Base-by-base conservation (phyloP, 2,113 vertebrate species). In the Leptodactylus fuscus region DNA sequence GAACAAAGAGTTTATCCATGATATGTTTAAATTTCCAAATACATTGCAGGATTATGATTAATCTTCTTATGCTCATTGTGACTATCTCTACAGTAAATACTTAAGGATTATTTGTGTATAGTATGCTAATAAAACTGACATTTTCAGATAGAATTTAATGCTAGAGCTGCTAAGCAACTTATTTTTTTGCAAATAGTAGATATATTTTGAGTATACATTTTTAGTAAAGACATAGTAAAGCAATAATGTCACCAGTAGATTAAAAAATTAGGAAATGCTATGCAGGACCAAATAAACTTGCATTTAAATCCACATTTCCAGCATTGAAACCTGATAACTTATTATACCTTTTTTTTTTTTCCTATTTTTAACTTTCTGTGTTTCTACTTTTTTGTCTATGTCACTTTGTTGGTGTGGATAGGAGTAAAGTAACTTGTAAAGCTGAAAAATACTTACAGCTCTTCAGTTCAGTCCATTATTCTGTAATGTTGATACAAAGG, bases 1-100 rank as follows among this genome's bases (percentile, higher is more conserved):
- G 65, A 65, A 82, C 67, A 82, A 82, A 73, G 69, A 55, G 67
- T 83, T 82, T 83, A 75, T 83, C 55, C 82, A 75, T 60, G 38
- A 58, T 74, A 75, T 44, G 53, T 62, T 83, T 70, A 71, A 82
- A 82, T 69, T 75, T 73, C 36, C 38, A 75, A 83, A 83, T 83
- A 83, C 82, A 75, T 58, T 60, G 82, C 70, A 83, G 51, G 69
- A 83, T 83, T 83, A 83, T 75, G 70, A 75, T 75, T 83, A 74
- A 83, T 83, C 53, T 75, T 83, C 70, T 83, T 83, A 83, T 62
- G 27, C 11, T 46, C 70, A 62, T 83, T 73, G 69, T 82, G 81
- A 58, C 82, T 83, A 74, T 83, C 69, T 73, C 81, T 83, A 48
- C 41, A 27, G 70, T 55, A 74, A 75, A 83, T 75, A 75, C 38